phyloP scores from a whole-genome alignment of 1,140 invertebrate genomes.

The Cotesia vestalis region DNA sequence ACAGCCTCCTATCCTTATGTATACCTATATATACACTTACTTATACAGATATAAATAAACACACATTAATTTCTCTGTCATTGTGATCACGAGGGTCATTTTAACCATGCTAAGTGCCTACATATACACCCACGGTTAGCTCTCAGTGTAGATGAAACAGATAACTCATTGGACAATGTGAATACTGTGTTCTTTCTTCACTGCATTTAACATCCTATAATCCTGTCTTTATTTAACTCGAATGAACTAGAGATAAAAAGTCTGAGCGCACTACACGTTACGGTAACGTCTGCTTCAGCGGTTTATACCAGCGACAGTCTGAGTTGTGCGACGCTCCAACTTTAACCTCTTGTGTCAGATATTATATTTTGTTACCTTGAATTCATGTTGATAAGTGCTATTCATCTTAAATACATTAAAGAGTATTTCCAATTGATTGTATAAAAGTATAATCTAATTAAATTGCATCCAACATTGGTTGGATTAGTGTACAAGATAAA shows the following conservation, averaged over 20 bases:
- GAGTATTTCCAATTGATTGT: background rate
- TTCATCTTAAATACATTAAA: background rate
- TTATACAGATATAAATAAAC: slow-evolving; percentile 12
- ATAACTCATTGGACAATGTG: slow-evolving; percentile 20
- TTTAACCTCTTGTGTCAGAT: slow-evolving; percentile 32
- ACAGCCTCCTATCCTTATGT: background rate
- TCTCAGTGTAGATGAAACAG: slow-evolving; percentile 28
- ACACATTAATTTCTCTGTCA: slow-evolving; percentile 1
- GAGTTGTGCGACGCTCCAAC: slow-evolving; percentile 34
- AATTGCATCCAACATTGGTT: background rate
- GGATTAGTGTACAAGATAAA: background rate
- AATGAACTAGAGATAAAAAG: background rate
- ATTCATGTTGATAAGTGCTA: background rate
- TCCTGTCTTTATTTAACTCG: slow-evolving; percentile 23
- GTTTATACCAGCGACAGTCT: slow-evolving; percentile 35
- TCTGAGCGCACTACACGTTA: slow-evolving; percentile 12
- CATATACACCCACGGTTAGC: slow-evolving; percentile 15
- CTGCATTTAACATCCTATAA: background rate
- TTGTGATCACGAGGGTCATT: slow-evolving; percentile 28
- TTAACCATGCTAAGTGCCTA: slow-evolving; percentile 39
- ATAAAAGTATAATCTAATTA: no score
- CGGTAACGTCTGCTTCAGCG: slow-evolving; percentile 35
- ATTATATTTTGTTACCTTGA: background rate
- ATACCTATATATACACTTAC: background rate
- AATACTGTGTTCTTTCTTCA: background rate